A percentile compares a stretch with the other conserved stretches of the same genome.
These are phyloP conservation scores for Poecilus cupreus DNA, from an alignment of 2,888 invertebrate genomes.

Conservation along the genomic window DNA sequence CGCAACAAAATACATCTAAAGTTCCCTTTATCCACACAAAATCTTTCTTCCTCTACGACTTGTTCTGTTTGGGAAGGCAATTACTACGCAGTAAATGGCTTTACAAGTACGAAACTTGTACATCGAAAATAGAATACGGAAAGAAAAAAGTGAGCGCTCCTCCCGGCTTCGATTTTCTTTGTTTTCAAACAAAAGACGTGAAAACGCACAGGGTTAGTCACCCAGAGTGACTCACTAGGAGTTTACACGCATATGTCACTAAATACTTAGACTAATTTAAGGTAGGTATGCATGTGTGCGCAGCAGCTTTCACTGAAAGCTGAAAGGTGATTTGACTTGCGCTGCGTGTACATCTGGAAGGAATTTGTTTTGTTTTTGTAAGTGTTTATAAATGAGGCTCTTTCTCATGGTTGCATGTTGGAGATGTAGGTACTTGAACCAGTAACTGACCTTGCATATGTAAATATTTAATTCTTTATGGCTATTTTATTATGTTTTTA, in stretches of 20 bases:
- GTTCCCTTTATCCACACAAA: no score
- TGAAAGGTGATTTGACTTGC: neutral
- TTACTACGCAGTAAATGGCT: neutral
- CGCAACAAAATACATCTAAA: no score
- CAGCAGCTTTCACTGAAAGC: neutral
- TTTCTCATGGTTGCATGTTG: no score
- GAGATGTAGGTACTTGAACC: no score
- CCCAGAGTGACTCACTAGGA: constrained; percentile 15
- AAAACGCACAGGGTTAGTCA: constrained; percentile 13
- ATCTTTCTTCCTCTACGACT: neutral
- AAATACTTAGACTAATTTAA: neutral
- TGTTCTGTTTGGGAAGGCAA: neutral
- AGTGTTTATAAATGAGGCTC: no score
- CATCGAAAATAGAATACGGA: neutral
- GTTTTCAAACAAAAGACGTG: constrained; percentile 30
- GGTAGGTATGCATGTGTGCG: neutral
- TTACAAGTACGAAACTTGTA: neutral
- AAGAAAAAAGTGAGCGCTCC: neutral
- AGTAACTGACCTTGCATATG: no score
- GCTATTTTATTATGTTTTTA: no score
- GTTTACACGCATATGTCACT: constrained; percentile 8
- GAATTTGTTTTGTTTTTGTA: neutral
- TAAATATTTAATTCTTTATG: no score
- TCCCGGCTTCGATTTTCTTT: constrained; percentile 2
- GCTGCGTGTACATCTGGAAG: neutral